Percentiles rank a stretch among this genome's conserved stretches.
Evolutionary conservation across 2,113 vertebrate species (phyloP).

Genomic region (Carlito syrichta): DNA sequence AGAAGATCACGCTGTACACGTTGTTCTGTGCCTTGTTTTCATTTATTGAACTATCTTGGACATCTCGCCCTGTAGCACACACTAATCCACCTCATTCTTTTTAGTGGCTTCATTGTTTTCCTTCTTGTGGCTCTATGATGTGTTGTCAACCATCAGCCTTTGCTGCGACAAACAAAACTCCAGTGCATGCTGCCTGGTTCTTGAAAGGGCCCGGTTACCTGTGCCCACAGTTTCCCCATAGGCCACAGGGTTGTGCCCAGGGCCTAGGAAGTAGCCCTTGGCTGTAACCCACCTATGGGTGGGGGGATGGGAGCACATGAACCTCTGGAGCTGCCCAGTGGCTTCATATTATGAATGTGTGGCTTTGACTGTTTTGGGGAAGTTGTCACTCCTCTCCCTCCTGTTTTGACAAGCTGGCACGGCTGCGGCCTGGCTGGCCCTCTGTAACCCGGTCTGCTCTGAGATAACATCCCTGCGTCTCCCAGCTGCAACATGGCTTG

Average conservation of each 20-base stretch:
- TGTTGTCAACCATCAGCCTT: not conserved
- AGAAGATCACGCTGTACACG: too few relatives aligned
- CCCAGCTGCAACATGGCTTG: not conserved
- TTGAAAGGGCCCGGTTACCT: not conserved
- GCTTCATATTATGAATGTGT: not conserved
- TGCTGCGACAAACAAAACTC: not conserved
- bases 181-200: not conserved
- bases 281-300: too few relatives aligned
- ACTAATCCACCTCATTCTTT: not conserved
- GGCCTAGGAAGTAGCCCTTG: not conserved
- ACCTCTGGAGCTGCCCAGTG: not conserved
- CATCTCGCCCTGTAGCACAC: not conserved
- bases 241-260: not conserved
- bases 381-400: not conserved
- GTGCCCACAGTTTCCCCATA: not conserved
- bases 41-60: not conserved
- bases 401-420: not conserved
- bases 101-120: not conserved
- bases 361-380: not conserved
- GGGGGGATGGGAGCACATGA: too few relatives aligned
- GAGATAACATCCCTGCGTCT: not conserved
- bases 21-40: not conserved
- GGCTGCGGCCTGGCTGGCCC: not conserved
- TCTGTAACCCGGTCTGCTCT: accelerated
- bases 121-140: not conserved